Evolutionary conservation across 2,888 invertebrate species (phyloP), one percentile per base, ranked within the genome.

Genomic region (Anaspis maculata): DNA sequence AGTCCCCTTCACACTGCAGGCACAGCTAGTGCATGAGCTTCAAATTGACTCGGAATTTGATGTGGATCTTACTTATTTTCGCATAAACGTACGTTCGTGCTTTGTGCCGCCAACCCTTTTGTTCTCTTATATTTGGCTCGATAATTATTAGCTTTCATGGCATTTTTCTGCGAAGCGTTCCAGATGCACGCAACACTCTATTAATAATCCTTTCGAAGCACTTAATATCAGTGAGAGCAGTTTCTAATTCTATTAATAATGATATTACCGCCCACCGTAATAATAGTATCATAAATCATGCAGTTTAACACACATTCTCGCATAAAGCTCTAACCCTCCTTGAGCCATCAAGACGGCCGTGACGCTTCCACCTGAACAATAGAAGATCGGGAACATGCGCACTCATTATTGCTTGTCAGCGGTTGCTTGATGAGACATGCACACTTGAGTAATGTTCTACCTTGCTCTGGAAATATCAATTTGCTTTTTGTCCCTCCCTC

Each of bases 281-380:
- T 46, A 43, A 44, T 32, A 32, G 34, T 42, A 34, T 39, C 45
- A 48, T 50, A 50, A 50, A 48, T 50, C 48, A 46, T 45, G 39
- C 38, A 47, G 46, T 49, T 42, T 47, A 44, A 32, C 45, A 44
- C 44, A 47, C 36, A 46, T 44, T 46, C 46, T 36, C 46, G 42
- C 44, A 46, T 48, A 51, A 49, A 51, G 47, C 41, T 41, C 34
- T 26, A 39, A 45, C 47, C 47, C 47, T 45, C 37, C 40, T 45
- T 41, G 42, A 41, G 39, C 40, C 37, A 46, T 49, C 45, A 49
- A 48, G 48, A 44, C 41, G 37, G 37, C 41, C 37, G 39, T 42
- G 46, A 43, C 42, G 47, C 34, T 43, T 41, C 45, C 42, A 42
- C 45, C 41, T 45, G 42, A 48, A 51, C 51, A 49, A 51, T 48